Evolutionary conservation across 2,113 vertebrate genomes (phyloP).

Genomic region (Tichodroma muraria): DNA sequence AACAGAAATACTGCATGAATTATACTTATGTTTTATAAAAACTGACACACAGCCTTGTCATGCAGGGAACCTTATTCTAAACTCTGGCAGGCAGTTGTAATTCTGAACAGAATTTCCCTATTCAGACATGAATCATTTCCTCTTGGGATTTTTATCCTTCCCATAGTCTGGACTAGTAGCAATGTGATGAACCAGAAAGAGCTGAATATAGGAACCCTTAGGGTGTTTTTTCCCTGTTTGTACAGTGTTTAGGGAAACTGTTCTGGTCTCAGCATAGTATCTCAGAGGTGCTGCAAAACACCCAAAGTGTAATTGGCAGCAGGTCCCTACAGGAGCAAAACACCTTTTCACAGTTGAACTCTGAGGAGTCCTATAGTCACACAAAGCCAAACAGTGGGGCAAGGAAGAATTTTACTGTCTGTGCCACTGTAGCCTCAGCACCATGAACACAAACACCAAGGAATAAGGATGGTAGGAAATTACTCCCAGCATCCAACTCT

Average conservation of each 20-base stretch:
- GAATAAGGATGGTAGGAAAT: not conserved
- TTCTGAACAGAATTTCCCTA: constrained; percentile 50
- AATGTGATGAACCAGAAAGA: not conserved
- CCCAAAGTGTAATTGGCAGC: not conserved
- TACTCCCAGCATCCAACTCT: not conserved
- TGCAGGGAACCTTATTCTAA: constrained; percentile 11
- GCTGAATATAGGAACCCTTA: not conserved
- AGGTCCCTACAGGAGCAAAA: not conserved
- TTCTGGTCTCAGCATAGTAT: not conserved
- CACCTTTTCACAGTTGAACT: not conserved
- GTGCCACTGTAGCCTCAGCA: not conserved
- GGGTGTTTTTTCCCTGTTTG: not conserved
- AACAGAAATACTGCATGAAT: constrained; percentile 62
- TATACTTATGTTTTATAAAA: constrained; percentile 50
- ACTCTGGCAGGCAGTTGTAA: constrained; percentile 48
- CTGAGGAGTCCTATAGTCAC: not conserved
- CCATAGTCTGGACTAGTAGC: not conserved
- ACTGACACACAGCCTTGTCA: constrained; percentile 18
- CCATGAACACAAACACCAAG: not conserved
- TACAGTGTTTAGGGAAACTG: not conserved
- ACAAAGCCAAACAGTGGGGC: not conserved
- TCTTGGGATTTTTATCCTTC: not conserved
- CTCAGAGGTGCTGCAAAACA: not conserved
- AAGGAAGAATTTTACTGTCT: not conserved
- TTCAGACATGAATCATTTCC: constrained; percentile 16